These are phyloP conservation scores for Sesamia inferens DNA, from an alignment of 2,888 invertebrate species.

Conservation along the genomic window DNA sequence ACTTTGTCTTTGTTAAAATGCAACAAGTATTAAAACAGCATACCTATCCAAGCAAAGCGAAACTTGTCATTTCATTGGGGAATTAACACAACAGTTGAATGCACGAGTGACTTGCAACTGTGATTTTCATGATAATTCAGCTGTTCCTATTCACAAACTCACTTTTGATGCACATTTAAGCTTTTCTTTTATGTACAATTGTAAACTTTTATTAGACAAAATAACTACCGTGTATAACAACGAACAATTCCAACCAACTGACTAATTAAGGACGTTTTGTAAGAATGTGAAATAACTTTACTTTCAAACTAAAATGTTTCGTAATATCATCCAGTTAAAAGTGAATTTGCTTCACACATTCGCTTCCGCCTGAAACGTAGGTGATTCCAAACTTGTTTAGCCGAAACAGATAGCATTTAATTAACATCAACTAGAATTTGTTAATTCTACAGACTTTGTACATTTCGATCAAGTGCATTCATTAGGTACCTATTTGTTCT, in stretches of 20 bases:
- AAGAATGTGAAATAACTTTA: conserved; percentile 71
- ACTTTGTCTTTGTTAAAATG: conserved; percentile 32
- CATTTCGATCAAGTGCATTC: conserved; percentile 23
- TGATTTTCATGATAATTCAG: conserved; percentile 23
- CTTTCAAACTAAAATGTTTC: conserved; percentile 71
- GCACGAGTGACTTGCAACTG: conserved; percentile 27
- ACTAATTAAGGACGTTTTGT: conserved; percentile 79
- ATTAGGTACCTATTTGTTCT: conserved; percentile 1
- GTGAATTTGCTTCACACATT: conserved; percentile 64
- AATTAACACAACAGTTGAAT: conserved; percentile 19
- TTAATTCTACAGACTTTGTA: conserved; percentile 62
- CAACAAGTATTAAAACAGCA: conserved; percentile 22
- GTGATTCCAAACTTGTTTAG: conserved; percentile 81
- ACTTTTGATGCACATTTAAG: conserved; percentile 35
- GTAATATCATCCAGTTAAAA: conserved; percentile 67
- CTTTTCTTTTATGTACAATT: conserved; percentile 45
- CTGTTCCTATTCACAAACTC: conserved; percentile 13
- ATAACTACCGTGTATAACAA: conserved; percentile 67
- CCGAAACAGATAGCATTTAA: conserved; percentile 82
- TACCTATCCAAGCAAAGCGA: conserved; percentile 36
- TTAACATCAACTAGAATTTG: conserved; percentile 75
- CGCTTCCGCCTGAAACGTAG: conserved; percentile 74
- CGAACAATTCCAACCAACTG: conserved; percentile 77
- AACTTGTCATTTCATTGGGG: conserved; percentile 21
- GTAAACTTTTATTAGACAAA: conserved; percentile 60